Base-by-base conservation (phyloP, 1,140 invertebrate genomes). In the Idris sp. region DNA sequence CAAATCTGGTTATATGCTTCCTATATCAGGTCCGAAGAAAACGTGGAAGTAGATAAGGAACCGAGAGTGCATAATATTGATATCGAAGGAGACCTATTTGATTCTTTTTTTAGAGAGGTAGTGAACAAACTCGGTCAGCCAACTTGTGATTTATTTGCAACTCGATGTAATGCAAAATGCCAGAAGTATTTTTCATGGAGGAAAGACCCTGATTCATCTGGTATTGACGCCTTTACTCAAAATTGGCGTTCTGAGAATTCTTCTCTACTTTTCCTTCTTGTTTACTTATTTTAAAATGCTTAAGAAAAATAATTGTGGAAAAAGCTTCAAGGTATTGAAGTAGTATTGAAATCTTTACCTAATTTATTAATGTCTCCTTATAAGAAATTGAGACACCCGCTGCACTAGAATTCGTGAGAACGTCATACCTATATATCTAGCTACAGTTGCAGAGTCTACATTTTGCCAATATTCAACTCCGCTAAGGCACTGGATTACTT, bases 91-190 rank as follows among this genome's bases (percentile, higher is more conserved):
- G 28, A 36, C 4, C 25, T 71, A 9, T 13, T 35, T 8, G 18
- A 56, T 26, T 14, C 3, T 2, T 7, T 11, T 25, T 71, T 54
- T 15, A 33, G 11, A n/a, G 4, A 4, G 7, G 11, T 33, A n/a
- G n/a, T 33, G n/a, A 33, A 10, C 9, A 33, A 33, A n/a, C n/a
- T 33, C 4, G 30, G 30, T 33, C 9, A 2, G 33, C 10, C 15
- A 31, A 16, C 56, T 78, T 10, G 16, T 30, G 76, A 79, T 22
- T 30, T 78, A 13, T 79, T 79, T 35, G 76, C 78, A n/a, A 31
- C 46, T 10, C 26, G 43, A 41, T 44, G 1, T 11, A 78, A 74
- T 51, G 36, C 25, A 8, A 79, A 81, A 54, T 81, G 79, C 40
- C 7, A 31, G 13, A 53, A 46, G 13, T 81, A 62, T 48, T 46